These are phyloP conservation scores for Lymantria dispar DNA, from an alignment of 2,888 invertebrate genomes.

Conservation along the genomic window DNA sequence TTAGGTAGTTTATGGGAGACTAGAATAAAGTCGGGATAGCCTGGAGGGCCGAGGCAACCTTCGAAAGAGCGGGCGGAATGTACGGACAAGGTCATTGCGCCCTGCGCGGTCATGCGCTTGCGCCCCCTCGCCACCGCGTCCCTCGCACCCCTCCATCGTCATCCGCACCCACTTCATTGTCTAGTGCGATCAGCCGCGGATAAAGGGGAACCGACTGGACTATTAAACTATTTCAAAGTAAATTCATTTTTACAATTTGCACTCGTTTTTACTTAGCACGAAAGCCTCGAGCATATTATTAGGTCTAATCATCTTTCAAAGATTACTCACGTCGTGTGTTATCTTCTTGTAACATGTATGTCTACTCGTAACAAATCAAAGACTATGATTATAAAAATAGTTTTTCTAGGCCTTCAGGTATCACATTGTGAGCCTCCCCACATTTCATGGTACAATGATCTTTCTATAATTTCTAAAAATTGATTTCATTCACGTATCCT, in stretches of 20 bases:
- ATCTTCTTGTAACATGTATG: slow-evolving; percentile 62
- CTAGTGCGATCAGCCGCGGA: slow-evolving; percentile 75
- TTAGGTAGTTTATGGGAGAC: slow-evolving; percentile 53
- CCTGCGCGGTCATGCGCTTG: slow-evolving; percentile 80
- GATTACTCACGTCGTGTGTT: slow-evolving; percentile 46
- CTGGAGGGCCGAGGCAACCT: slow-evolving; percentile 65
- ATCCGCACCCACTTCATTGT: slow-evolving; percentile 62
- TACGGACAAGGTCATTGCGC: slow-evolving; percentile 81
- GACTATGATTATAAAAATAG: background rate
- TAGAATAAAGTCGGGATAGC: slow-evolving; percentile 53
- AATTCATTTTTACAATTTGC: slow-evolving; percentile 67
- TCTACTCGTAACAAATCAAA: no score
- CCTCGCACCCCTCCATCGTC: slow-evolving; percentile 42
- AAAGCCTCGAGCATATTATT: slow-evolving; percentile 60
- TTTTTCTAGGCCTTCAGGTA: background rate
- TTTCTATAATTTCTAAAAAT: no score
- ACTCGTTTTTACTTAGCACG: slow-evolving; percentile 49
- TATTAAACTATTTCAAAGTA: slow-evolving; percentile 73
- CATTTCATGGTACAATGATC: no score
- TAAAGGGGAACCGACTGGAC: slow-evolving; percentile 72
- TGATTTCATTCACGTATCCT: no score
- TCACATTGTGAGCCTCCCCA: background rate
- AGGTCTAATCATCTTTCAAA: slow-evolving; percentile 71
- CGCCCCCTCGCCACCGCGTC: slow-evolving; percentile 46
- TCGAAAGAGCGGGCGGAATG: slow-evolving; percentile 72